Conservation (phyloP, 2,113 vertebrate genomes). For the Hydrolagus affinis region DNA sequence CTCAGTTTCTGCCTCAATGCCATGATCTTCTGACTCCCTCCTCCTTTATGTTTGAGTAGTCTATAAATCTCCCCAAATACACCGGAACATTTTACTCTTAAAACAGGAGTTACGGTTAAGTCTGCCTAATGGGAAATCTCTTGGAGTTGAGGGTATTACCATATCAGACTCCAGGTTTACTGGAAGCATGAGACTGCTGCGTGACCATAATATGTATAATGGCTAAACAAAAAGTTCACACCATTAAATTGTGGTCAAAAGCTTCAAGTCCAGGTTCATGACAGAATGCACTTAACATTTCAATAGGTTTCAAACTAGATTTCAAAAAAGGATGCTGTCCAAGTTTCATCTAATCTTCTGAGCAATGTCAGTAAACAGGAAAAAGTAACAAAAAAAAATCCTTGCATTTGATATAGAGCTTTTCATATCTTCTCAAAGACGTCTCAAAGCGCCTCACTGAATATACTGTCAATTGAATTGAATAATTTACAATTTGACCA, state of each 20-base stretch:
- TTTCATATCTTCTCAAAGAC: no score
- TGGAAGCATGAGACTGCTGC: no score
- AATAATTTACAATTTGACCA: neutral
- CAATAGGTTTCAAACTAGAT: neutral
- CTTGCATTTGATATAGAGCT: neutral
- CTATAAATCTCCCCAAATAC: no score
- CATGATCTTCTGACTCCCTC: no score
- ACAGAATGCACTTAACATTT: no score
- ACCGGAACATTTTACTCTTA: no score
- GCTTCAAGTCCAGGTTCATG: neutral
- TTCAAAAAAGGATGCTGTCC: neutral
- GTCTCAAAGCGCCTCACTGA: no score
- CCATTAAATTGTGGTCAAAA: neutral
- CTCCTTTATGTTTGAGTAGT: no score
- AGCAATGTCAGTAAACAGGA: neutral
- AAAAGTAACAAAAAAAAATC: no score
- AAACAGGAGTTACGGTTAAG: no score
- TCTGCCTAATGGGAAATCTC: neutral
- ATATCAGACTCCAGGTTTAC: neutral
- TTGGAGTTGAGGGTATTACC: neutral
- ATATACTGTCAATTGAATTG: no score
- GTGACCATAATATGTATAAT: neutral
- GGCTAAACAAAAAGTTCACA: neutral
- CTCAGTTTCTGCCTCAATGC: no score
- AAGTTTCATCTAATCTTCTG: neutral